Percentiles rank a stretch among this genome's conserved stretches.
Conservation (phyloP, 64 coral and sea anemone species). For the Actinia tenebrosa region DNA sequence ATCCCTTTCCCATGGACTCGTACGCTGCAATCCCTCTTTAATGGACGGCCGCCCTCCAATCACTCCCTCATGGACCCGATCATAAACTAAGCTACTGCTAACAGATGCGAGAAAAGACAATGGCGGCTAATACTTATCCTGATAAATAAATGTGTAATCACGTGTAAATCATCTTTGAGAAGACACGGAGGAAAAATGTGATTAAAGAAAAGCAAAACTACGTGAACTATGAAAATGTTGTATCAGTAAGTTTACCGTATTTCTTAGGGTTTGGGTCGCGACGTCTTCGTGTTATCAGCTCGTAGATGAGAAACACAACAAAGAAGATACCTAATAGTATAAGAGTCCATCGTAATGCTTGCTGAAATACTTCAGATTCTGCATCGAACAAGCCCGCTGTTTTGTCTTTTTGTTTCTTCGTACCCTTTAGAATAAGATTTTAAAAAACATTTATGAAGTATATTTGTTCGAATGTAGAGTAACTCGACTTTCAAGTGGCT, state of each 20-base stretch:
- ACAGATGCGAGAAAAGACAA: neutral
- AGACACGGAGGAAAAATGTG: no score
- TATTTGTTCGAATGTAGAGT: no score
- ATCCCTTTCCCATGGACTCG: no score
- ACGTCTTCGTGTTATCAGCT: conserved; percentile 18
- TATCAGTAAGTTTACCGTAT: conserved; percentile 41
- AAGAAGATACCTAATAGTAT: neutral
- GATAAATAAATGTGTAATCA: neutral
- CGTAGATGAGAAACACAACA: conserved; percentile 35
- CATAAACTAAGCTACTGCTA: no score
- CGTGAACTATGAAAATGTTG: neutral
- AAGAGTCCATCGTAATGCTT: conserved; percentile 21
- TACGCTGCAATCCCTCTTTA: no score
- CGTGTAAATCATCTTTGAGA: no score
- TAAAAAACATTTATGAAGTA: no score
- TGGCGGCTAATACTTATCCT: no score
- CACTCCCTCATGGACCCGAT: no score
- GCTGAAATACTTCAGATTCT: conserved; percentile 20
- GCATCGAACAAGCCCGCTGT: conserved; percentile 48
- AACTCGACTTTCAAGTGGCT: no score
- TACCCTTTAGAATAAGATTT: neutral
- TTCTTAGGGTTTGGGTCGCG: conserved; percentile 15
- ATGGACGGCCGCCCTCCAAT: no score
- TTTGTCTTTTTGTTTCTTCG: neutral
- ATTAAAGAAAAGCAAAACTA: no score